Conservation (phyloP, 1,140 invertebrate species). For the Aleiodes sp. region DNA sequence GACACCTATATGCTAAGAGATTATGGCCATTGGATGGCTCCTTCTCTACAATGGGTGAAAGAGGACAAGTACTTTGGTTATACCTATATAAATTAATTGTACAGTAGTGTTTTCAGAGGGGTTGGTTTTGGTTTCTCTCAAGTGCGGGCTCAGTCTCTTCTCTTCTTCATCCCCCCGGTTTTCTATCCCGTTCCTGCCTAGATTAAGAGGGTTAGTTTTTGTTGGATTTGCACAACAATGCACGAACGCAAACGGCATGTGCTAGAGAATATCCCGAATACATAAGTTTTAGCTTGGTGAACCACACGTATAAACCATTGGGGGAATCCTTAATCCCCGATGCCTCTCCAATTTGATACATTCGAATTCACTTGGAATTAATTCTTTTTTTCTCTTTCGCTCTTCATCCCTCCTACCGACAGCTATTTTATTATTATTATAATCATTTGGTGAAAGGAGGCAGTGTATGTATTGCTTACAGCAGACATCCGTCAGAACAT, state of each 20-base stretch:
- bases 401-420: neutral
- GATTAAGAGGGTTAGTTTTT: conserved; percentile 59
- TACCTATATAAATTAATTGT: conserved; percentile 64
- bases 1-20: conserved; percentile 30
- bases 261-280: conserved; percentile 41
- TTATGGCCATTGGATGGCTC: neutral
- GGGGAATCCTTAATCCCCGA: conserved; percentile 51
- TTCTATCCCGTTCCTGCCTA: conserved; percentile 51
- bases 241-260: conserved; percentile 42
- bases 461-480: neutral
- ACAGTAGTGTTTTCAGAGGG: conserved; percentile 35
- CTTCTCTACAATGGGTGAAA: conserved; percentile 41
- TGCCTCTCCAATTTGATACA: conserved; percentile 57
- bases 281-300: conserved; percentile 31
- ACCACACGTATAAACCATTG: conserved; percentile 33
- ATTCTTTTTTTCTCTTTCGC: conserved; percentile 22
- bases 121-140: neutral
- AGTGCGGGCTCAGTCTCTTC: neutral
- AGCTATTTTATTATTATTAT: neutral
- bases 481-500: conserved; percentile 7
- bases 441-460: neutral
- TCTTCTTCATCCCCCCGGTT: neutral
- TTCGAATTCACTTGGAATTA: conserved; percentile 48
- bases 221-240: conserved; percentile 59
- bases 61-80: conserved; percentile 51